Evolutionary conservation across 2,888 invertebrate genomes (phyloP), one percentile per base, ranked within the genome.

Genomic region (Agriotes lineatus): DNA sequence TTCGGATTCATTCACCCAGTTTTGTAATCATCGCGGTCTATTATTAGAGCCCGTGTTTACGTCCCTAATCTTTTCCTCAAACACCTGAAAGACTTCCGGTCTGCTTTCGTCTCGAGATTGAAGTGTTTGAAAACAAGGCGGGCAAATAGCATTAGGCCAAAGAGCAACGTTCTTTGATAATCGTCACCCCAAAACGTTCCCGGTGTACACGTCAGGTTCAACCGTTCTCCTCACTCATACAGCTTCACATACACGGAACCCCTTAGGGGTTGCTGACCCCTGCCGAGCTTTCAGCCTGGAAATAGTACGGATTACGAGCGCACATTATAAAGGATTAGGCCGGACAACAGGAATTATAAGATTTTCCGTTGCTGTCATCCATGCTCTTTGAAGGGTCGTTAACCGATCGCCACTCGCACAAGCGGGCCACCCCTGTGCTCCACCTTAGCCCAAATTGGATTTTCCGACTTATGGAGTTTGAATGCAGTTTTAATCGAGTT

Each of bases 311-410:
- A 52, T 52, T 52, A 52, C 5, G 10, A 30, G 52, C 12, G 20
- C 22, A 48, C 33, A 52, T 52, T 52, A 52, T 52, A 52, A 52
- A 52, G 52, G 52, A 33, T 33, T 52, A 33, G 52, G 52, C 16
- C 16, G 52, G 52, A 52, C 52, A 52, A 52, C 52, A 33, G 18
- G 52, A 52, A 52, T 52, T 52, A 52, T 33, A 52, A 52, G 33
- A 33, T 52, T 33, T 52, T 20, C 45, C 50, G 50, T 16, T 25
- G n/a, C 12, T 48, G 22, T 48, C 48, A 25, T 48, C 20, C 20
- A 45, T 20, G 20, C 20, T 48, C 12, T 19, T 48, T 48, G 25
- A 22, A 48, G 18, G 52, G 52, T 52, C 52, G 33, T 52, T 52
- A 52, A 30, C 52, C 52, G 52, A 22, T 48, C 48, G 10, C 48